Evolutionary conservation across 2,888 invertebrate species (phyloP).

Genomic region (Andrena flavipes): DNA sequence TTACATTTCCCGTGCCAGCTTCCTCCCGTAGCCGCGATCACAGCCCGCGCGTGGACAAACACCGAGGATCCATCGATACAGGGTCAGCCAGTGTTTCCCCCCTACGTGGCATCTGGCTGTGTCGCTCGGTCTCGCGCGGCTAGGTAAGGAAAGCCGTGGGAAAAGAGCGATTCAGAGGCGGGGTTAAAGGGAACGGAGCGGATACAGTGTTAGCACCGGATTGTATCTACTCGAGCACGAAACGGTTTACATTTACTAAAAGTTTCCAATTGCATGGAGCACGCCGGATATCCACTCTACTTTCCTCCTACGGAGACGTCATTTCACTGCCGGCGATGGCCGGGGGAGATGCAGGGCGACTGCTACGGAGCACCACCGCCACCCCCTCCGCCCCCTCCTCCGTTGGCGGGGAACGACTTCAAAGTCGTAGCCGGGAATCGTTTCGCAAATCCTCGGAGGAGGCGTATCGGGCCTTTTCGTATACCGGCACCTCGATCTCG

Average conservation of each 20-base stretch:
- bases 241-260: constrained; percentile 81
- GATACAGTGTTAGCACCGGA: constrained; percentile 74
- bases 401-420: constrained; percentile 67
- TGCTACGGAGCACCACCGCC: constrained; percentile 26
- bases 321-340: constrained; percentile 75
- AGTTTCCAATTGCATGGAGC: constrained; percentile 77
- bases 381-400: background rate
- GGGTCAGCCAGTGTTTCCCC: background rate
- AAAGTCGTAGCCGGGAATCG: constrained; percentile 75
- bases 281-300: constrained; percentile 76
- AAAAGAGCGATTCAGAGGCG: constrained; percentile 56
- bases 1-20: constrained; percentile 39
- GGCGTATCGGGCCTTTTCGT: constrained; percentile 71
- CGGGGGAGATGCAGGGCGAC: constrained; percentile 59
- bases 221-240: constrained; percentile 78
- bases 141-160: constrained; percentile 39
- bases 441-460: constrained; percentile 73
- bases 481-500: constrained; percentile 68
- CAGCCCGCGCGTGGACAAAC: constrained; percentile 16
- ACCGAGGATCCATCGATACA: constrained; percentile 11
- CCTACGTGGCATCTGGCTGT: constrained; percentile 32
- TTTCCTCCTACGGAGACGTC: constrained; percentile 72
- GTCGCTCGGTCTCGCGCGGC: constrained; percentile 41
- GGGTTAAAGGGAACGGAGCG: constrained; percentile 62
- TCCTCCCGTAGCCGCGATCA: constrained; percentile 13